Conservation (phyloP, 2,888 invertebrate species). For the Dryobota labecula region DNA sequence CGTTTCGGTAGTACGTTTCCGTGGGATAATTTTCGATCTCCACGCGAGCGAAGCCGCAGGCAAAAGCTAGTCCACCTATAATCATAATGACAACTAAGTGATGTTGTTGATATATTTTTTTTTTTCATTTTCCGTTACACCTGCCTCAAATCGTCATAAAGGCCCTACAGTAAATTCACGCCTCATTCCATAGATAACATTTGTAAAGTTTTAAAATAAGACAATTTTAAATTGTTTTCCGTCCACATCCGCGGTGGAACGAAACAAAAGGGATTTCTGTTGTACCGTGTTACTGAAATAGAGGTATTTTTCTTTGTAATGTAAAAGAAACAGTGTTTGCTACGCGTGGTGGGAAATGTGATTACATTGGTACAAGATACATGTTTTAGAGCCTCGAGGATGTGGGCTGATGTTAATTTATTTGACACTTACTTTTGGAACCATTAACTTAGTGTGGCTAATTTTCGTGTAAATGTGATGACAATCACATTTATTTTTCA, state of each 20-base stretch:
- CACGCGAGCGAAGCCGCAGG: too few species aligned
- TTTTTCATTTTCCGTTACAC: neutral
- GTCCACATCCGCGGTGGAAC: conserved; percentile 39
- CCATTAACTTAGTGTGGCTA: neutral
- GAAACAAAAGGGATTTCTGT: conserved; percentile 62
- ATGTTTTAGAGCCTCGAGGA: conserved; percentile 28
- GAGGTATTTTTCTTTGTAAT: conserved; percentile 61
- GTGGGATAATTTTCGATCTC: too few species aligned
- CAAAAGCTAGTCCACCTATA: too few species aligned
- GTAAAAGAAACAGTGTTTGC: conserved; percentile 44
- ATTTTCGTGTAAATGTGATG: too few species aligned
- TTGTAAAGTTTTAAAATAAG: conserved; percentile 59
- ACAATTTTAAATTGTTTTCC: conserved; percentile 59
- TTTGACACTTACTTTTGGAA: conserved; percentile 1
- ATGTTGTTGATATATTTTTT: too few species aligned
- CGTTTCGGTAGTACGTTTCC: too few species aligned
- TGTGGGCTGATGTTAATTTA: conserved; percentile 20
- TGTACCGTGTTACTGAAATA: conserved; percentile 47
- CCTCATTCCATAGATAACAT: conserved; percentile 39
- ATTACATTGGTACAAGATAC: conserved; percentile 45
- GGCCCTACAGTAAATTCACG: conserved; percentile 37
- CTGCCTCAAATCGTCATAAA: conserved; percentile 15
- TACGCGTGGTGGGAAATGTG: conserved; percentile 24
- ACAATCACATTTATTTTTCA: too few species aligned
- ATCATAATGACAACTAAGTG: neutral